Conservation (phyloP, 1,140 invertebrate species). For the Drosophila persimilis region DNA sequence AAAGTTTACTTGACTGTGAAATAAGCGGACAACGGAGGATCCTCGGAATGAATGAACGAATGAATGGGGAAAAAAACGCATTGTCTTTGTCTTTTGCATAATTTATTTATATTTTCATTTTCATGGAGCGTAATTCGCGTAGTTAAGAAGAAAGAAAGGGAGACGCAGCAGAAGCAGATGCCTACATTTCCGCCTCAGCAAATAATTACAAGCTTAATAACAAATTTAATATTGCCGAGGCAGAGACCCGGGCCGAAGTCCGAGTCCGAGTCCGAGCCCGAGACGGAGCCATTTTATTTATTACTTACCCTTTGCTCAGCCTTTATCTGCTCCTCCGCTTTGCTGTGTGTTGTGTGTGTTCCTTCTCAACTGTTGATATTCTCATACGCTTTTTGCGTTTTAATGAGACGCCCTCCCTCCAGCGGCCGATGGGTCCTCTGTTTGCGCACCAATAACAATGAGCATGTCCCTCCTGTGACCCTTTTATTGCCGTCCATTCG, state of each 20-base stretch:
- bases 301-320: slow-evolving; percentile 45
- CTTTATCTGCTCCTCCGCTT: slow-evolving; percentile 9
- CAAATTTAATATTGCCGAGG: slow-evolving; percentile 74
- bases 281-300: slow-evolving; percentile 43
- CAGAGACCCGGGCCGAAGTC: too few relatives aligned
- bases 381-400: slow-evolving; percentile 67
- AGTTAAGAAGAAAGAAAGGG: slow-evolving; percentile 36
- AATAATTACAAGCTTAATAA: slow-evolving; percentile 79
- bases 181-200: slow-evolving; percentile 65
- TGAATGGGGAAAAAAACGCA: slow-evolving; percentile 51
- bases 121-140: slow-evolving; percentile 41
- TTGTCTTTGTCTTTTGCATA: slow-evolving; percentile 77
- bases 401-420: slow-evolving; percentile 52
- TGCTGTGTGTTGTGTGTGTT: slow-evolving; percentile 2
- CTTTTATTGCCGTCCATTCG: slow-evolving; percentile 50
- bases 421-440: slow-evolving; percentile 10
- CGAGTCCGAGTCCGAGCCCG: too few relatives aligned
- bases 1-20: slow-evolving; percentile 79
- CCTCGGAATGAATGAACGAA: slow-evolving; percentile 33
- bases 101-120: slow-evolving; percentile 77
- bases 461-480: slow-evolving; percentile 43
- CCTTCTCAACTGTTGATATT: slow-evolving; percentile 58
- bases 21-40: slow-evolving; percentile 61
- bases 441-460: slow-evolving; percentile 64
- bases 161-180: slow-evolving; percentile 41